Base-by-base conservation (phyloP, 1,140 invertebrate species). In the Archegozetes longisetosus region DNA sequence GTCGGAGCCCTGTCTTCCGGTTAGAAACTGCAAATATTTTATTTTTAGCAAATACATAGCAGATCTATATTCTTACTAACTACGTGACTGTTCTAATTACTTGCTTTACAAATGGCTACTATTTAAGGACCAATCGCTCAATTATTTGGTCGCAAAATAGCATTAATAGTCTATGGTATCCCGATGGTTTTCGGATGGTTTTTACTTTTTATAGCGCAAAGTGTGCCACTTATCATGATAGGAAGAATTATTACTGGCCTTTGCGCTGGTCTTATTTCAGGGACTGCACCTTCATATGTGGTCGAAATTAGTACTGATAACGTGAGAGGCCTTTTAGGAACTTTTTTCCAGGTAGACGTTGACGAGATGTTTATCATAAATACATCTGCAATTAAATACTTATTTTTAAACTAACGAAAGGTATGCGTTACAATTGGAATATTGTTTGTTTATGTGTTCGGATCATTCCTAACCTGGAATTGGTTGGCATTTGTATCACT, bases 231-330 rank as follows among this genome's bases (percentile, higher is more conserved):
- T 14, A 71, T 86, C 22, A 82, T 81, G 65, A 65, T 78, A 4
- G 83, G 80, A 0, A 74, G 83, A 48, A 76, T 84, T 51, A 68
- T 84, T 0, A 77, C 77, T 40, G 84, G 84, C 2, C 65, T 83
- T 46, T 76, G 76, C 46, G 75, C 77, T 60, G 82, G 82, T 2
- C 73, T 82, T 50, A 72, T 76, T 0, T 72, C 78, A 13, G 79
- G 81, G 3, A 74, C 76, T 17, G 74, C 74, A 12, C 80, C 83
- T 1, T 83, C 90, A 55, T 93, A 92, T 73, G 82, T 92, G 62
- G 88, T 86, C 58, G 89, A 94, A 76, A 89, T 90, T 66, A 84
- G 88, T 14, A 81, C 86, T 28, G 83, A 86, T 12, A 81, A 84
- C 55, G 83, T 84, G 1, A 76, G 89, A 65, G 88, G 88, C 17